Evolutionary conservation across 2,113 vertebrate species (phyloP).

Genomic region (Macquaria ambigua): DNA sequence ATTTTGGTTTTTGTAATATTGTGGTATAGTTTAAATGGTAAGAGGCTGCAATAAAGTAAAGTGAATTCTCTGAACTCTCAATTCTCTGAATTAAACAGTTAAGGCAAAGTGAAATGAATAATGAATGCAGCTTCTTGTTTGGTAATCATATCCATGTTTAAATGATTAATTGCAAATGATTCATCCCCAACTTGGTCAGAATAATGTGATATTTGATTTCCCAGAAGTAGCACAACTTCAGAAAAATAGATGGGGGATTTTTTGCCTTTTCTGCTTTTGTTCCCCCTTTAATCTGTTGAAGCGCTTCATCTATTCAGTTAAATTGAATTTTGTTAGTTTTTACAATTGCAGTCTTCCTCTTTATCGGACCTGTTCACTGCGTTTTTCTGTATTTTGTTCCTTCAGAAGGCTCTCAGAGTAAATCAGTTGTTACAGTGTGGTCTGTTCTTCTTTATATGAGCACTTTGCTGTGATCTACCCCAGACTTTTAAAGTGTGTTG

Average conservation of each 20-base stretch:
- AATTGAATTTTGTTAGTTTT: background rate
- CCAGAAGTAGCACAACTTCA: constrained; percentile 10
- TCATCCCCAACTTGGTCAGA: background rate
- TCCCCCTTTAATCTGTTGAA: constrained; percentile 11
- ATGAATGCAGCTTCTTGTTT: background rate
- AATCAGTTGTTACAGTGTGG: constrained; percentile 5
- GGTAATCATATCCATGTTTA: background rate
- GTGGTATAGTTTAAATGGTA: background rate
- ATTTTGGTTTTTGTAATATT: background rate
- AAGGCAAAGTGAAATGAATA: background rate
- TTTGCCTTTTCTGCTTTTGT: constrained; percentile 17
- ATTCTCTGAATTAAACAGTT: background rate
- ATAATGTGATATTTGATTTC: constrained; percentile 3
- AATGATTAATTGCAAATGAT: background rate
- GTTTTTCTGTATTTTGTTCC: background rate
- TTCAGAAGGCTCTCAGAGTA: background rate
- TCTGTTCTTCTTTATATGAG: constrained; percentile 37
- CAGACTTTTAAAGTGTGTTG: constrained; percentile 51
- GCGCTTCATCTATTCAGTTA: constrained; percentile 57
- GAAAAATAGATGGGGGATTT: background rate
- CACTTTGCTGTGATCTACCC: constrained; percentile 58
- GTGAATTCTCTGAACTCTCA: background rate
- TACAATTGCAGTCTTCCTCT: background rate
- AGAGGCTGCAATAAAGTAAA: background rate
- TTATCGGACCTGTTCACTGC: background rate